These are phyloP conservation scores for Cephus rjabovi DNA, from an alignment of 2,888 invertebrate genomes.

Conservation along the genomic window DNA sequence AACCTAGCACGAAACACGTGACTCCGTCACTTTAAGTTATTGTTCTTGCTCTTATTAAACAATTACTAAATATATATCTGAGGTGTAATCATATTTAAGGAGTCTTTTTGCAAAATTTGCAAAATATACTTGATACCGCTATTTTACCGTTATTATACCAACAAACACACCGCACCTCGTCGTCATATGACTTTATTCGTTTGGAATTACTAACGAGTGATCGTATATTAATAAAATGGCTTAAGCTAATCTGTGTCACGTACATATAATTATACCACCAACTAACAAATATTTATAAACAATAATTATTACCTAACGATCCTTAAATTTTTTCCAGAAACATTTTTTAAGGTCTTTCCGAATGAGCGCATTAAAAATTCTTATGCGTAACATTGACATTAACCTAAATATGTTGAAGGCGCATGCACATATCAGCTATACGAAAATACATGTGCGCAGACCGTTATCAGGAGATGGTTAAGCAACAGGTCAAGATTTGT, in stretches of 20 bases:
- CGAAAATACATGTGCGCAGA: background rate
- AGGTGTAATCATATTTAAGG: background rate
- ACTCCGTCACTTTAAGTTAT: too few species aligned
- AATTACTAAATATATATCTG: background rate
- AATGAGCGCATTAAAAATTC: background rate
- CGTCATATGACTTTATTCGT: background rate
- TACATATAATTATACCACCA: background rate
- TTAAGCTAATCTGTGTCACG: background rate
- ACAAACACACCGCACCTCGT: background rate
- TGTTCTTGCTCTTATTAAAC: background rate
- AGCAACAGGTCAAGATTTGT: background rate
- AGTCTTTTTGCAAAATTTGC: background rate
- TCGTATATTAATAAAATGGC: background rate
- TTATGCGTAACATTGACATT: background rate
- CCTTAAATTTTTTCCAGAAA: background rate
- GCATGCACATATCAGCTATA: background rate
- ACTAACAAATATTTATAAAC: background rate
- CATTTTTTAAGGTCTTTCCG: background rate
- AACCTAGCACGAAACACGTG: too few species aligned
- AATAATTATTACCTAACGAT: background rate
- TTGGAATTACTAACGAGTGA: background rate
- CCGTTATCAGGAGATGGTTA: background rate
- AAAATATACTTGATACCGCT: background rate
- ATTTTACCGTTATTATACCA: too few species aligned
- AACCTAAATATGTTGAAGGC: background rate